phyloP scores from a whole-genome alignment of 2,888 invertebrate genomes.

The Caenorhabditis plicata region DNA sequence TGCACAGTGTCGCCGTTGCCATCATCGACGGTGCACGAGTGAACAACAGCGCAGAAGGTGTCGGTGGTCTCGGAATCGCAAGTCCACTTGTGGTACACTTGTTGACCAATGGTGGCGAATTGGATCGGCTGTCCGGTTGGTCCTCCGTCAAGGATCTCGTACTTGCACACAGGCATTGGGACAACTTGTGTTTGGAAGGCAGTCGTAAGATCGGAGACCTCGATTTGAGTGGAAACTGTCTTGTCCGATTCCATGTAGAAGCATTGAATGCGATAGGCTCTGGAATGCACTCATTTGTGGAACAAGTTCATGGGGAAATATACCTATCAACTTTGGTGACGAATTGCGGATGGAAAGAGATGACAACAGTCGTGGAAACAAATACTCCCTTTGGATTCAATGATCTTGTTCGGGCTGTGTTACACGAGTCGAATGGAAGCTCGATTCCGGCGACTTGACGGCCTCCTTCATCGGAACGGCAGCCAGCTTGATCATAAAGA shows the following conservation, averaged over 20 bases:
- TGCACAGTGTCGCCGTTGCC: conserved; percentile 56
- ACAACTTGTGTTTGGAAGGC: conserved; percentile 61
- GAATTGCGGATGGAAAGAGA: conserved; percentile 65
- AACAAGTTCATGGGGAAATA: conserved; percentile 1
- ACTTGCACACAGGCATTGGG: conserved; percentile 62
- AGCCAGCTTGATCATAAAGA: conserved; percentile 47
- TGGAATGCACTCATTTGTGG: conserved; percentile 8
- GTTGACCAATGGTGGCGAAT: conserved; percentile 60
- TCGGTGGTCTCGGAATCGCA: conserved; percentile 60
- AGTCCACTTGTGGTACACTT: conserved; percentile 60
- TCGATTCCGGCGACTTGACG: conserved; percentile 62
- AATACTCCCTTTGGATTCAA: conserved; percentile 65
- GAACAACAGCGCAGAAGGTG: conserved; percentile 62
- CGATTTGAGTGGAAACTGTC: conserved; percentile 56
- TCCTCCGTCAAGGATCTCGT: conserved; percentile 60
- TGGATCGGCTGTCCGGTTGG: conserved; percentile 57
- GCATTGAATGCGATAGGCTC: conserved; percentile 62
- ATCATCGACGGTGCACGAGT: conserved; percentile 61
- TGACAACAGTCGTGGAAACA: conserved; percentile 64
- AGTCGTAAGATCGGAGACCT: conserved; percentile 60
- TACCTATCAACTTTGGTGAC: conserved; percentile 59
- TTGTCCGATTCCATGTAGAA: conserved; percentile 65
- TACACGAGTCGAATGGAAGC: conserved; percentile 62
- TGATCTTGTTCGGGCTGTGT: conserved; percentile 59
- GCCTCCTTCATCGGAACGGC: conserved; percentile 42